phyloP scores from a whole-genome alignment of 2,113 vertebrate genomes.

The Neoarius graeffei region DNA sequence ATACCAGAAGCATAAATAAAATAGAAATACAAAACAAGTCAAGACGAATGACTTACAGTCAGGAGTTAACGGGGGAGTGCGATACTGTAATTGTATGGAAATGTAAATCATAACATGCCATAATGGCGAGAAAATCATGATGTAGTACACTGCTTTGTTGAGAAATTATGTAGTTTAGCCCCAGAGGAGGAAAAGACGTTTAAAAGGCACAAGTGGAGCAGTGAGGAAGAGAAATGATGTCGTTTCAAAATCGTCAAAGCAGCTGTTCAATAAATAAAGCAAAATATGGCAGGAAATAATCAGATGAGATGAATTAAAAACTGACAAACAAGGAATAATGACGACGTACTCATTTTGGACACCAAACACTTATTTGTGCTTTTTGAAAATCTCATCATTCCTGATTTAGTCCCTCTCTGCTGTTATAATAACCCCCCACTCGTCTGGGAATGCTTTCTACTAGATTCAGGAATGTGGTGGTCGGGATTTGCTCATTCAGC shows the following conservation, averaged over 20 bases:
- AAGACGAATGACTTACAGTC: not conserved
- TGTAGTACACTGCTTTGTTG: not conserved
- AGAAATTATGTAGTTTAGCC: slow-evolving; percentile 62
- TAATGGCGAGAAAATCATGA: not conserved
- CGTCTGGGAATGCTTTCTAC: not conserved
- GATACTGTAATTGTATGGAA: not conserved
- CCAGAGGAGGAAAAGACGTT: slow-evolving; percentile 69
- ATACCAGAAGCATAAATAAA: not conserved
- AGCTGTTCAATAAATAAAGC: not conserved
- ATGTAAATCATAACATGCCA: not conserved
- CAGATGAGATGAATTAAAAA: not conserved
- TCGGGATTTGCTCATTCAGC: not conserved
- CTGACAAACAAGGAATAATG: not conserved
- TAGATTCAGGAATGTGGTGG: not conserved
- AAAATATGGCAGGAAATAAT: not conserved
- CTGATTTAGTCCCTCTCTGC: not conserved
- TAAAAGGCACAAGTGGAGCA: slow-evolving; percentile 61
- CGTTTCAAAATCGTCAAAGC: not conserved
- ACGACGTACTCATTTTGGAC: not conserved
- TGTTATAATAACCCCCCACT: not conserved
- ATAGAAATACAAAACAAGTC: not conserved
- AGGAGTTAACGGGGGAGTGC: not conserved
- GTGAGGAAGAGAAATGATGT: slow-evolving; percentile 11
- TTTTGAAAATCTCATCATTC: not conserved
- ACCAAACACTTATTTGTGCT: not conserved